Conservation (phyloP, 2,113 vertebrate species). For the Bagarius yarrelli region DNA sequence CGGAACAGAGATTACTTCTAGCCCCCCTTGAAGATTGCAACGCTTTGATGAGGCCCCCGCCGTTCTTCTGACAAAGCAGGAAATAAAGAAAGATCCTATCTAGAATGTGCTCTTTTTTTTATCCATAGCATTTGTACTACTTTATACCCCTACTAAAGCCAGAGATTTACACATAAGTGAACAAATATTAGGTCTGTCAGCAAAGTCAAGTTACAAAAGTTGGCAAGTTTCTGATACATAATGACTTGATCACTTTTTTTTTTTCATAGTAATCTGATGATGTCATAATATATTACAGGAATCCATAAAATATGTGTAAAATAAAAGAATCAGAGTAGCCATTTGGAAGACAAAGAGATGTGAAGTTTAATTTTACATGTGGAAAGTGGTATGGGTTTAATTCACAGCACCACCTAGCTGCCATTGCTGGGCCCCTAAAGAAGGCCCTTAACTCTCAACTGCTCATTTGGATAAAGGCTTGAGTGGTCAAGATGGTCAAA, state of each 20-base stretch:
- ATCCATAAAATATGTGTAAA: background rate
- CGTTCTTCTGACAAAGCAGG: slow-evolving; percentile 1
- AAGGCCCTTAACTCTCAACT: too few relatives aligned
- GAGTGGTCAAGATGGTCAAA: too few relatives aligned
- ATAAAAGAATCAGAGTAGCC: background rate
- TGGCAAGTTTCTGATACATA: background rate
- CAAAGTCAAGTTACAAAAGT: too few relatives aligned
- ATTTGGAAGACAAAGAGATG: background rate
- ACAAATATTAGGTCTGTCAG: background rate
- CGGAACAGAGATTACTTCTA: background rate
- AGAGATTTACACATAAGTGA: background rate
- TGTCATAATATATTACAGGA: background rate
- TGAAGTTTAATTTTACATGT: background rate
- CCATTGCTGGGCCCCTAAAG: too few relatives aligned
- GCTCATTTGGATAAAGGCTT: too few relatives aligned
- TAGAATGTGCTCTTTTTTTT: background rate
- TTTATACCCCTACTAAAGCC: background rate
- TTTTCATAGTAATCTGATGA: background rate
- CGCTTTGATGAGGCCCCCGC: background rate
- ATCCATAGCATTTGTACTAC: background rate
- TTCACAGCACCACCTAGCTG: too few relatives aligned
- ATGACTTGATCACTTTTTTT: too few relatives aligned
- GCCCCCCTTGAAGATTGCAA: background rate
- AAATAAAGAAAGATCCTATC: slow-evolving; percentile 42
- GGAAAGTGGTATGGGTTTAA: too few relatives aligned